A percentile compares a stretch with the other conserved stretches of the same genome.
These are phyloP conservation scores for Triops cancriformis DNA, from an alignment of 1,140 invertebrate species.

Conservation along the genomic window DNA sequence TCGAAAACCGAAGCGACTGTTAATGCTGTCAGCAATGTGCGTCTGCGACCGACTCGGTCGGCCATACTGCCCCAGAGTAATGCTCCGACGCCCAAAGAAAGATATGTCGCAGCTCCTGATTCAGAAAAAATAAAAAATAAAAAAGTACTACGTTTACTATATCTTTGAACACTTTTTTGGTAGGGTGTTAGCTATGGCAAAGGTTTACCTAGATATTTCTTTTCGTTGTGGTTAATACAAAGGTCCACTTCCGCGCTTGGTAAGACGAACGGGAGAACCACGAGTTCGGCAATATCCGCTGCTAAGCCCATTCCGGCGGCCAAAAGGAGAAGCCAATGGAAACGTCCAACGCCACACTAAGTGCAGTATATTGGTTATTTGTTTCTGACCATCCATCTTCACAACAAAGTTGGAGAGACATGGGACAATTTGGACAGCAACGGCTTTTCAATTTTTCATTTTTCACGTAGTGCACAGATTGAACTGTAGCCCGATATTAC, in stretches of 20 bases:
- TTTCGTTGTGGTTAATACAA: conserved; percentile 59
- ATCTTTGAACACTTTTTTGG: background rate
- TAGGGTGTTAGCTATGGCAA: background rate
- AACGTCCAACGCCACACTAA: conserved; percentile 61
- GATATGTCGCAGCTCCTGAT: conserved; percentile 56
- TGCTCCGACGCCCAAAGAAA: conserved; percentile 62
- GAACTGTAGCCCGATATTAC: no score
- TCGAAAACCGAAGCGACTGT: conserved; percentile 64
- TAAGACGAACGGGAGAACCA: conserved; percentile 63
- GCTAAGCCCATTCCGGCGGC: conserved; percentile 60
- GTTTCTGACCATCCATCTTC: background rate
- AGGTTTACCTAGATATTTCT: conserved; percentile 65
- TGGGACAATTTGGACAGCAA: no score
- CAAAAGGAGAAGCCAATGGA: conserved; percentile 55
- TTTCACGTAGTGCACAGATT: no score
- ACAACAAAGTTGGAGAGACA: no score
- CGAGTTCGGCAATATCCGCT: conserved; percentile 64
- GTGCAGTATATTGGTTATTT: background rate
- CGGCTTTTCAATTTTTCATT: no score
- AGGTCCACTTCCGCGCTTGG: conserved; percentile 69
- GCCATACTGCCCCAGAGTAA: conserved; percentile 64
- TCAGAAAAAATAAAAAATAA: conserved; percentile 22
- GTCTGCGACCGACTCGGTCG: conserved; percentile 54
- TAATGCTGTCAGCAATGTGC: conserved; percentile 58
- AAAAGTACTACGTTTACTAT: background rate